Conservation (phyloP, 2,113 vertebrate species). For the Ophiodon elongatus region DNA sequence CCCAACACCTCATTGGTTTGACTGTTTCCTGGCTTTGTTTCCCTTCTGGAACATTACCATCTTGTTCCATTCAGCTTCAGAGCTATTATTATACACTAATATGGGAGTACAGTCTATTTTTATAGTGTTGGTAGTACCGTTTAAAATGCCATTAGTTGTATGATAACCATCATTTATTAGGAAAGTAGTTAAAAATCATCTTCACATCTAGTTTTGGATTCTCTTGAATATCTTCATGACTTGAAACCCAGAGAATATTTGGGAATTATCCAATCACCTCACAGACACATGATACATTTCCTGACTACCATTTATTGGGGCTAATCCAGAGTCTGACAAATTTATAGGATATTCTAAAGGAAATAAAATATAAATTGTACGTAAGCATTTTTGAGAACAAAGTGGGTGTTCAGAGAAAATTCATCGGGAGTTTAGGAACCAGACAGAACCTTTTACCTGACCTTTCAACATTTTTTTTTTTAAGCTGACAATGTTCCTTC, state of each 20-base stretch:
- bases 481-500: neutral
- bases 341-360: neutral
- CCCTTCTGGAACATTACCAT: neutral
- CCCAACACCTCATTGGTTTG: neutral
- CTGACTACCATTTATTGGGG: neutral
- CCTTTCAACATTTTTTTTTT: slow-evolving; percentile 8
- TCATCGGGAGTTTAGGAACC: neutral
- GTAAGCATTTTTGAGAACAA: neutral
- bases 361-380: neutral
- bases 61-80: neutral
- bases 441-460: neutral
- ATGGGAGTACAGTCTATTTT: slow-evolving; percentile 1
- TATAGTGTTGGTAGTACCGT: neutral
- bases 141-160: neutral
- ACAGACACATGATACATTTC: neutral
- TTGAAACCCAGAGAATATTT: slow-evolving; percentile 9
- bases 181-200: too few relatives aligned
- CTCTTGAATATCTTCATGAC: neutral
- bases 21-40: neutral
- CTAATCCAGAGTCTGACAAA: neutral
- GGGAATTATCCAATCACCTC: neutral
- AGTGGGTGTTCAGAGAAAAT: neutral
- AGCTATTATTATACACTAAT: neutral
- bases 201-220: neutral
- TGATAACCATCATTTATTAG: too few relatives aligned